These are phyloP conservation scores for Euzetes globulus DNA, from an alignment of 2,888 invertebrate genomes.

Conservation along the genomic window DNA sequence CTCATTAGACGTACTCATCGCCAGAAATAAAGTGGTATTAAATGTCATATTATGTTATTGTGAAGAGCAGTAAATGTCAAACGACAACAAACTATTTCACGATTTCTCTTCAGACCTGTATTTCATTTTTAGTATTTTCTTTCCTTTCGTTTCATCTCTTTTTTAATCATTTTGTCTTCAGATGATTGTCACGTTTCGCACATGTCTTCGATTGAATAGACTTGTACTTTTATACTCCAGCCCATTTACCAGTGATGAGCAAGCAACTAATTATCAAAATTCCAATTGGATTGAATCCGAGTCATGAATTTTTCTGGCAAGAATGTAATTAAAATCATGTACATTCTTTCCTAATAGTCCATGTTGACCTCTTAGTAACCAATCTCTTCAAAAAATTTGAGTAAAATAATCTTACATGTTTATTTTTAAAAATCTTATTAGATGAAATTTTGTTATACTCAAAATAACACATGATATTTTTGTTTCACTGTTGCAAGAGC, in stretches of 20 bases:
- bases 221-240: neutral
- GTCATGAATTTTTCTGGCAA: too few relatives aligned
- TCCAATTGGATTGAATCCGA: neutral
- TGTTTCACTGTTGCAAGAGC: too few relatives aligned
- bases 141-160: neutral
- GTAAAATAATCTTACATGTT: too few relatives aligned
- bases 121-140: neutral
- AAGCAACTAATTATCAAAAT: neutral
- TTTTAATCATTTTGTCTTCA: slow-evolving; percentile 3
- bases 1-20: neutral
- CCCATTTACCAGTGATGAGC: neutral
- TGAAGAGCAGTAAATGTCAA: slow-evolving; percentile 6
- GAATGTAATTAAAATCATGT: too few relatives aligned
- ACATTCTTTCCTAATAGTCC: too few relatives aligned
- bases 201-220: neutral
- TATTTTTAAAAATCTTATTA: too few relatives aligned
- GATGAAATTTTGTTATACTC: too few relatives aligned
- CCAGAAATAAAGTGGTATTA: neutral
- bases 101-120: neutral
- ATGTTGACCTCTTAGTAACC: too few relatives aligned
- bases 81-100: neutral
- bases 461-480: too few relatives aligned
- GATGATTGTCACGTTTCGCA: slow-evolving; percentile 2
- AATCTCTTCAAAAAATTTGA: too few relatives aligned
- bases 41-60: neutral